These are phyloP conservation scores for Uria aalge DNA, from an alignment of 2,113 vertebrate species.

Conservation along the genomic window DNA sequence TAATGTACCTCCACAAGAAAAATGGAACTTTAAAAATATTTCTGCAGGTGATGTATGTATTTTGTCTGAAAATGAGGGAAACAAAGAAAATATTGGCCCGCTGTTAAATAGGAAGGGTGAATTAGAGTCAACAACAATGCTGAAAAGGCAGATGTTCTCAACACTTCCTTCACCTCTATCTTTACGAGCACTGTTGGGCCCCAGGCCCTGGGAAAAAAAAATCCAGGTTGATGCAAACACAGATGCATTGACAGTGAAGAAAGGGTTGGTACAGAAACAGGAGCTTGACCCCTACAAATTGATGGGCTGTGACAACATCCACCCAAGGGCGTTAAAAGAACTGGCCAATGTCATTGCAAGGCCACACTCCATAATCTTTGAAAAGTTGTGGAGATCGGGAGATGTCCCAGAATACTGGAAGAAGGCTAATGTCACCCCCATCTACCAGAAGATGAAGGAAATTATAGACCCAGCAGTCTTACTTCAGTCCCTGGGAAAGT, in stretches of 20 bases:
- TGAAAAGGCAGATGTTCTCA: neutral
- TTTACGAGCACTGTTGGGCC: neutral
- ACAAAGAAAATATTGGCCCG: neutral
- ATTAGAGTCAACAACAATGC: neutral
- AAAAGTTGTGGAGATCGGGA: neutral
- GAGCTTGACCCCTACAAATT: neutral
- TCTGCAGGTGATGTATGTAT: neutral
- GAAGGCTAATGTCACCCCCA: neutral
- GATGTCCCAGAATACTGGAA: neutral
- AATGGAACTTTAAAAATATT: slow-evolving; percentile 64
- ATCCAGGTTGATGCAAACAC: neutral
- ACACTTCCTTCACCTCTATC: neutral
- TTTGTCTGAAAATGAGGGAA: neutral
- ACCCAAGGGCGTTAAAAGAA: neutral
- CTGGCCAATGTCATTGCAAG: neutral
- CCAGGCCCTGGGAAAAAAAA: neutral
- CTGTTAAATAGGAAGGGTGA: neutral
- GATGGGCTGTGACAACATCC: neutral
- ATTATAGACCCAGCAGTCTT: neutral
- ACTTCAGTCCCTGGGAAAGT: neutral
- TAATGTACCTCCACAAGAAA: slow-evolving; percentile 34
- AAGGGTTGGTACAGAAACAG: neutral
- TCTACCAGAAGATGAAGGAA: neutral
- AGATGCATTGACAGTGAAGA: neutral
- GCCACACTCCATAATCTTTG: neutral